Conservation (phyloP, 2,113 vertebrate species). For the Apus apus region DNA sequence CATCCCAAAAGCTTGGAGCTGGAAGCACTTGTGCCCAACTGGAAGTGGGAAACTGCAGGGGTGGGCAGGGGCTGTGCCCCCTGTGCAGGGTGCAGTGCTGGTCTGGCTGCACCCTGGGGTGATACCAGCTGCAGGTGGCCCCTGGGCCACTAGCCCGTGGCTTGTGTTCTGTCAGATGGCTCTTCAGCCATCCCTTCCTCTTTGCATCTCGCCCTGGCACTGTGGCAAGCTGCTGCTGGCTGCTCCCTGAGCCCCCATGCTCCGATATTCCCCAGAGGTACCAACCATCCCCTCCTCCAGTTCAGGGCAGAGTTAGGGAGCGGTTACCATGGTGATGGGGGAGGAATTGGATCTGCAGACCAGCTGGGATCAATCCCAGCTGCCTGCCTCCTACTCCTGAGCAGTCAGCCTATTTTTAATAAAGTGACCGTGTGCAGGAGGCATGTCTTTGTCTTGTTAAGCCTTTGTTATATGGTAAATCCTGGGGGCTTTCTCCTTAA, state of each 20-base stretch:
- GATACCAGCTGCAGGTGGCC: background rate
- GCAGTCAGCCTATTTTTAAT: constrained; percentile 39
- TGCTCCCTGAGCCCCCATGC: background rate
- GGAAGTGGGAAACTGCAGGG: too few relatives aligned
- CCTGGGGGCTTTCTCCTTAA: constrained; percentile 36
- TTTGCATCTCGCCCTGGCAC: background rate
- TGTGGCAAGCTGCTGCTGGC: background rate
- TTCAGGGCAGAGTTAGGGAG: constrained; percentile 73
- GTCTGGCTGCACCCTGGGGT: too few relatives aligned
- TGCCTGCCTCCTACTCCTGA: constrained; percentile 24
- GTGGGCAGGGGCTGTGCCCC: background rate
- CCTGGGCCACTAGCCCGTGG: rapidly evolving
- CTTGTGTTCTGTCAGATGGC: background rate
- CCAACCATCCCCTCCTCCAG: background rate
- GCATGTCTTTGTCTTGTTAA: constrained; percentile 40
- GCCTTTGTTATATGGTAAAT: constrained; percentile 52
- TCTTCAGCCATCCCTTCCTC: rapidly evolving
- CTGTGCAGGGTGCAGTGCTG: background rate
- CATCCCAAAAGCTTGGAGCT: too few relatives aligned
- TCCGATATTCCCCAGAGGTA: background rate
- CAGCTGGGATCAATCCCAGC: constrained; percentile 53
- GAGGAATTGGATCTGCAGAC: constrained; percentile 14
- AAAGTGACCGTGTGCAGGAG: constrained; percentile 21
- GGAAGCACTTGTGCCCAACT: background rate
- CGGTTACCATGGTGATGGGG: constrained; percentile 59